These are phyloP conservation scores for Sarotherodon lohbergeri DNA, from an alignment of 2,113 vertebrate species.

Conservation along the genomic window DNA sequence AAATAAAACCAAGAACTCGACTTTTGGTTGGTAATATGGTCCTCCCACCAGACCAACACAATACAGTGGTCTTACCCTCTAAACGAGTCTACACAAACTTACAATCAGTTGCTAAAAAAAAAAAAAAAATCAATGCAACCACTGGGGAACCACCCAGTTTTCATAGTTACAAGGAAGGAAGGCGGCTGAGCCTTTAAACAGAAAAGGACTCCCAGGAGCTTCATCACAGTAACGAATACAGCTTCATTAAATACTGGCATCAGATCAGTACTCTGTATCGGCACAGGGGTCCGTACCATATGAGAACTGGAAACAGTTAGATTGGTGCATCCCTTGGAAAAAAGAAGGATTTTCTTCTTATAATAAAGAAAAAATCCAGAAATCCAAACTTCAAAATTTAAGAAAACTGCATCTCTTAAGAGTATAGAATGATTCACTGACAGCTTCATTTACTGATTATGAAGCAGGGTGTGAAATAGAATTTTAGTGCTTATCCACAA, in stretches of 20 bases:
- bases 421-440: not conserved
- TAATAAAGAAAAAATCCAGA: not conserved
- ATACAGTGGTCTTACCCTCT: not conserved
- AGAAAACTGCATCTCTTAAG: not conserved
- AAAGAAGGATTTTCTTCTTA: not conserved
- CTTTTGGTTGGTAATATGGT: not conserved
- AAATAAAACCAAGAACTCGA: not conserved
- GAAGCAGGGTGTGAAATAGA: not conserved
- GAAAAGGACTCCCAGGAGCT: not conserved
- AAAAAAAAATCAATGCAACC: not conserved
- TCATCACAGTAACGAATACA: not conserved
- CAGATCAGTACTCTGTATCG: not conserved
- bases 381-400: accelerated
- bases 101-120: not conserved
- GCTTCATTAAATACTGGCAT: not conserved
- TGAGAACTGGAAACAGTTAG: not conserved
- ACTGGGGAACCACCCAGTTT: not conserved
- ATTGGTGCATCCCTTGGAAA: not conserved
- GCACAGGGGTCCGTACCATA: not conserved
- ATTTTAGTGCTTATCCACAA: not conserved
- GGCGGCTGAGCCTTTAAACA: accelerated
- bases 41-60: not conserved
- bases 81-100: not conserved
- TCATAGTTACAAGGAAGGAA: not conserved
- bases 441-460: not conserved